Percentiles rank a stretch among this genome's conserved stretches.
Evolutionary conservation across 2,113 vertebrate species (phyloP).

Genomic region (Hymenochirus boettgeri): DNA sequence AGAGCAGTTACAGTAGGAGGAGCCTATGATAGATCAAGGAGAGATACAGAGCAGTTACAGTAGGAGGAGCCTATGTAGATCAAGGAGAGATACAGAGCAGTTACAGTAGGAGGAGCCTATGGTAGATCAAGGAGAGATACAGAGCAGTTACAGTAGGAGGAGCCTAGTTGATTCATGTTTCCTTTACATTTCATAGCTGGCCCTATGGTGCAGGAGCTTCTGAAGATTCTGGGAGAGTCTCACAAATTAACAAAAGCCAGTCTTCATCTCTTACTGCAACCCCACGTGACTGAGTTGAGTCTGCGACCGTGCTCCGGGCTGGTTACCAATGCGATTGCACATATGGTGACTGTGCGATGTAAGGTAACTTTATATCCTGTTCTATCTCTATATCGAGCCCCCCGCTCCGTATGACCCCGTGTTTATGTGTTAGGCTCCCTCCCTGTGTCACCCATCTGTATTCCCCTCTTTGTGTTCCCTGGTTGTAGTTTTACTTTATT

Average conservation of each 20-base stretch:
- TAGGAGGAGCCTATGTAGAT: no score
- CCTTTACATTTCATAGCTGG: slow-evolving; percentile 47
- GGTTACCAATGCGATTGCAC: slow-evolving; percentile 59
- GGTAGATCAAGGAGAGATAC: background rate
- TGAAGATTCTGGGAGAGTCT: slow-evolving; percentile 55
- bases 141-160: background rate
- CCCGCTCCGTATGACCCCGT: no score
- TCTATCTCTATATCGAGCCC: no score
- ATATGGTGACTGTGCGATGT: slow-evolving; percentile 66
- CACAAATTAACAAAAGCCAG: slow-evolving; percentile 62
- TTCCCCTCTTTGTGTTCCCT: background rate
- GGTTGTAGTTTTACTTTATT: background rate
- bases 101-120: background rate
- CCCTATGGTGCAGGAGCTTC: slow-evolving; percentile 66
- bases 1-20: background rate
- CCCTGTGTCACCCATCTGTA: background rate
- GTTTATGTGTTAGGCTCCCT: no score
- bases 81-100: no score
- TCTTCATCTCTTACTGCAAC: slow-evolving; percentile 77
- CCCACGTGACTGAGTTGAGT: slow-evolving; percentile 66
- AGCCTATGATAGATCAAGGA: background rate
- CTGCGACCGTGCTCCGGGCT: slow-evolving; percentile 60
- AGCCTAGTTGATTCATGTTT: no score
- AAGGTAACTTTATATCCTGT: slow-evolving; percentile 64
- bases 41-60: background rate